These are phyloP conservation scores for Cuculus canorus DNA, from an alignment of 2,797 vertebrate species.

Conservation along the genomic window DNA sequence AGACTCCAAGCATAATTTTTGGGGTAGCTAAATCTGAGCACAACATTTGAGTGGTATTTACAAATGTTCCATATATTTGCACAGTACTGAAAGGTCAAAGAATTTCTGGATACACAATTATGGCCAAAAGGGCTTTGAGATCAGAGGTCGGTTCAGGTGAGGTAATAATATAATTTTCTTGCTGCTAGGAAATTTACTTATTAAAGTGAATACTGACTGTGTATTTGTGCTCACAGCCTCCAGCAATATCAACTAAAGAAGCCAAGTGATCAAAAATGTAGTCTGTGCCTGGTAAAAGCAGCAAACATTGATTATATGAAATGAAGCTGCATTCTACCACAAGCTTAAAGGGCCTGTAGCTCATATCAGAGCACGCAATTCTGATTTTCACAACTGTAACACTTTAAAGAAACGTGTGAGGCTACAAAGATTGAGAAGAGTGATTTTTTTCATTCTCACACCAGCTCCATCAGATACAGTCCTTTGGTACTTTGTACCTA, in stretches of 20 bases:
- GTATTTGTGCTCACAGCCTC: not conserved
- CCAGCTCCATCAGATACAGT: not conserved
- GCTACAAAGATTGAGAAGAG: not conserved
- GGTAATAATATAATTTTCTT: not conserved
- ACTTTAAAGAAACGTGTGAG: not conserved
- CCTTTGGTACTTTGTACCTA: not conserved
- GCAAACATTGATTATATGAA: not conserved
- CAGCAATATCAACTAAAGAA: not conserved
- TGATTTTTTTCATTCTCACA: not conserved
- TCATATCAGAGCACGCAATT: not conserved
- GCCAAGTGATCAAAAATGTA: not conserved
- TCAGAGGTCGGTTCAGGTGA: not conserved
- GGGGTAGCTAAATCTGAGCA: not conserved
- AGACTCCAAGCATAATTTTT: not conserved
- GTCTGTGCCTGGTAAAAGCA: not conserved
- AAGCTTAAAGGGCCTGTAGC: not conserved
- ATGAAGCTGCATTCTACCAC: not conserved
- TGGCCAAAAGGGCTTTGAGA: conserved; percentile 7
- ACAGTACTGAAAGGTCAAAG: conserved; percentile 34
- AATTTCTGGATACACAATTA: not conserved
- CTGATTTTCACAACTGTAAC: not conserved
- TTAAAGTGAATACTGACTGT: conserved; percentile 46
- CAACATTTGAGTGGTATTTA: not conserved
- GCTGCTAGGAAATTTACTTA: conserved; percentile 27
- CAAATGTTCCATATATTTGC: not conserved